Conservation (phyloP, 2,113 vertebrate species). For the zebrafish (Danio rerio) region DNA sequence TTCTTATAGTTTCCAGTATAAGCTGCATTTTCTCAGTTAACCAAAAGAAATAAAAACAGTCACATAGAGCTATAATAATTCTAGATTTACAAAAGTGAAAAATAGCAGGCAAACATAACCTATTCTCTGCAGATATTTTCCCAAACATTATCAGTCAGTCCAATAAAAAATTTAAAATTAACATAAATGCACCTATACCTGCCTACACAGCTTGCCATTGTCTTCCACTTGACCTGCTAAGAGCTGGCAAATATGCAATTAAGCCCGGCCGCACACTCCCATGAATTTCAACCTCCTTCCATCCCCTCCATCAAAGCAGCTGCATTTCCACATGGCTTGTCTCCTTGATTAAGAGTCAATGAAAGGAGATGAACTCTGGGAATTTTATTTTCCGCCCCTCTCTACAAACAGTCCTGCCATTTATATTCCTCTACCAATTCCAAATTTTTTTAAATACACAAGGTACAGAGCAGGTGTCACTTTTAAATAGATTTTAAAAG, state of each 20-base stretch:
- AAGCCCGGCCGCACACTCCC: slow-evolving; percentile 55
- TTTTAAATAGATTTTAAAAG: slow-evolving; percentile 15
- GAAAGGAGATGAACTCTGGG: slow-evolving; percentile 62
- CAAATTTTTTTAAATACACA: slow-evolving; percentile 50
- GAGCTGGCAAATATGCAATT: slow-evolving; percentile 60
- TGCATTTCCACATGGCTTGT: slow-evolving; percentile 63
- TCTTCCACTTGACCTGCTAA: slow-evolving; percentile 59
- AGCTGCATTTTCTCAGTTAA: too few species aligned
- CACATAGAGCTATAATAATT: slow-evolving; percentile 5
- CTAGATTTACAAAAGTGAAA: slow-evolving; percentile 41
- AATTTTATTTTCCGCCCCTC: slow-evolving; percentile 55
- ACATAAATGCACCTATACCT: neutral
- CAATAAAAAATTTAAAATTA: neutral
- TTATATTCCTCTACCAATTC: slow-evolving; percentile 51
- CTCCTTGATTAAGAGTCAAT: slow-evolving; percentile 63
- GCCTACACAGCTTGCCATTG: slow-evolving; percentile 50
- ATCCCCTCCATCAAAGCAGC: slow-evolving; percentile 46
- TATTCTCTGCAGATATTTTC: slow-evolving; percentile 37
- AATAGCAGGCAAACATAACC: slow-evolving; percentile 18
- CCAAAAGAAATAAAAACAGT: too few species aligned
- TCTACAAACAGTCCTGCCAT: slow-evolving; percentile 38
- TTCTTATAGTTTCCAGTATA: too few species aligned
- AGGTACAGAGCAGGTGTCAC: slow-evolving; percentile 5
- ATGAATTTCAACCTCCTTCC: slow-evolving; percentile 53
- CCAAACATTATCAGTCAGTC: slow-evolving; percentile 10